Evolutionary conservation across 2,797 vertebrate species (phyloP).

Genomic region (Hafferia zeledoni): DNA sequence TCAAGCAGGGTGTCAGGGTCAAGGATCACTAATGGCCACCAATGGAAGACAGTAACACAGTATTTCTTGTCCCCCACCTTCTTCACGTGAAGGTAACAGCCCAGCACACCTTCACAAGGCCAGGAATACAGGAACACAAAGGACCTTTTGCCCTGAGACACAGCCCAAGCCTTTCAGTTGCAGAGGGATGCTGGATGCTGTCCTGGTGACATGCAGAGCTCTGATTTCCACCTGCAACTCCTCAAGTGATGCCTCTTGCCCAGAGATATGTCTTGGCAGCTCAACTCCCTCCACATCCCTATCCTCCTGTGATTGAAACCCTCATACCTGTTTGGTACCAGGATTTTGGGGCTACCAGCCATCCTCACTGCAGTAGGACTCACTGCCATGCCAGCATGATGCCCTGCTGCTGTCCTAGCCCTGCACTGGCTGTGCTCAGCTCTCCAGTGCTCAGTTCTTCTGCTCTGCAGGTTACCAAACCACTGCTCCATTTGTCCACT

Average conservation of each 20-base stretch:
- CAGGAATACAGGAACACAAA: background rate
- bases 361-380: background rate
- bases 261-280: background rate
- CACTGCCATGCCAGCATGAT: background rate
- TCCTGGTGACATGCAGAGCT: background rate
- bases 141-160: rapidly evolving
- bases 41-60: rapidly evolving
- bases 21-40: background rate
- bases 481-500: background rate
- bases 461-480: background rate
- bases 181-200: background rate
- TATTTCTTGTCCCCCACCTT: background rate
- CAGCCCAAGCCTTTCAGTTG: background rate
- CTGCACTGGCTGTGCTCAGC: rapidly evolving
- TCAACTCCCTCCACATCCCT: rapidly evolving
- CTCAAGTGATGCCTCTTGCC: background rate
- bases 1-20: rapidly evolving
- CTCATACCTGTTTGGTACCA: rapidly evolving
- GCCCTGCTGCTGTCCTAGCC: background rate
- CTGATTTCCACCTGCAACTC: background rate
- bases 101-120: background rate
- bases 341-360: background rate
- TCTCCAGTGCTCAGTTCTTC: background rate
- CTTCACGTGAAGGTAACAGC: background rate
- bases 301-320: background rate